phyloP scores from a whole-genome alignment of 2,888 invertebrate species.

The Trisateles emortualis region DNA sequence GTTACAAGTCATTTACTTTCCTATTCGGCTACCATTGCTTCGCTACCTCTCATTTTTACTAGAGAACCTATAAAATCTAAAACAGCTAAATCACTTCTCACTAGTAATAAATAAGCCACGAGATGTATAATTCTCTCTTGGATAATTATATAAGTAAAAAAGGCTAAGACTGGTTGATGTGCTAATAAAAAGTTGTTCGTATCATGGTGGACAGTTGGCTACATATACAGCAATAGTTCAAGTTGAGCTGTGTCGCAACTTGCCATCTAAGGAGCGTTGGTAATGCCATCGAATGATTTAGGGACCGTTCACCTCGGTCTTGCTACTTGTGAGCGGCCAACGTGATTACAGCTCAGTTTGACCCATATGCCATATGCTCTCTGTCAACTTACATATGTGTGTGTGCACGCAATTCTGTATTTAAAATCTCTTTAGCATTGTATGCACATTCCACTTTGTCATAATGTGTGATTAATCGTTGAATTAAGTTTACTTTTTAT shows the following conservation, averaged over 20 bases:
- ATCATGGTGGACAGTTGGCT: constrained; percentile 23
- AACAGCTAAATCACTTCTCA: constrained; percentile 23
- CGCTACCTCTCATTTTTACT: too few relatives aligned
- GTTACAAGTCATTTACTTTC: too few relatives aligned
- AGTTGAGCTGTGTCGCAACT: constrained; percentile 61
- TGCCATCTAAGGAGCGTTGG: constrained; percentile 73
- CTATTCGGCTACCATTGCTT: too few relatives aligned
- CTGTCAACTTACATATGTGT: constrained; percentile 26
- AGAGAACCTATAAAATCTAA: constrained; percentile 8
- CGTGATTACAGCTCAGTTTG: constrained; percentile 42
- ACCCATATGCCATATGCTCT: constrained; percentile 40
- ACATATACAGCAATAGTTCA: constrained; percentile 30
- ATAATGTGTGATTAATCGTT: background rate
- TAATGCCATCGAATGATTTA: constrained; percentile 61
- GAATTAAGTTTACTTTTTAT: too few relatives aligned
- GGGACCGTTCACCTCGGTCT: constrained; percentile 76
- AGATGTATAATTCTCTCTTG: constrained; percentile 18
- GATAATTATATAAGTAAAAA: constrained; percentile 31
- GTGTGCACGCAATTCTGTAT: constrained; percentile 36
- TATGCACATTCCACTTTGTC: background rate
- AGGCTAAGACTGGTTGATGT: constrained; percentile 16
- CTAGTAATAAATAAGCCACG: constrained; percentile 30
- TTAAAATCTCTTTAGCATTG: constrained; percentile 20
- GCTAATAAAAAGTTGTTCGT: constrained; percentile 41
- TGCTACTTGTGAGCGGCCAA: constrained; percentile 50